Evolutionary conservation across 2,888 invertebrate genomes (phyloP), one percentile per base, ranked within the genome.

Genomic region (Dinocampus coccinellae): DNA sequence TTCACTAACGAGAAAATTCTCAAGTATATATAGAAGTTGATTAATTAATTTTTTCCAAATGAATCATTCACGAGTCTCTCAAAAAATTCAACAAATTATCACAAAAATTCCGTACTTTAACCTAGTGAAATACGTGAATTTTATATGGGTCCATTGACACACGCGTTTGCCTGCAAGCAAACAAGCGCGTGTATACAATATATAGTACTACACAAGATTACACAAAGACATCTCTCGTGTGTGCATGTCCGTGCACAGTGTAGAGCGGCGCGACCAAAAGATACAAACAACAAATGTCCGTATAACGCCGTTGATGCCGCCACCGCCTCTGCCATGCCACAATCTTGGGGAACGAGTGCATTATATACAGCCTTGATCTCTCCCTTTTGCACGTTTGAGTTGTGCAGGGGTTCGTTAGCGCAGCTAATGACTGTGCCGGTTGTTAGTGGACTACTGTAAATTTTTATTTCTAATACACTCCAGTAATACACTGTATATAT

Each of bases 361-460:
- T 39, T 60, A 16, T 33, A 60, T 52, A 47, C 20, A 64, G 34
- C 52, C 47, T 47, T 57, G 42, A 16, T 63, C 42, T 42, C 36
- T 61, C 63, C 20, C 72, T 65, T n/a, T 47, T 29, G 60, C 53
- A 71, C 47, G 16, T 47, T 47, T 47, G 47, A 47, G 20, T 47
- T 47, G 47, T 6, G 7, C 47, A 64, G 61, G 69, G 61, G 73
- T 75, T 75, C 73, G 69, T 75, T 73, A 75, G 71, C 55, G 70
- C 69, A 53, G 55, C 67, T 71, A 73, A 72, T 64, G 60, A 64
- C 71, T 66, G 36, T 71, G 62, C 53, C 63, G 33, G 70, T 74
- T 70, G 36, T 69, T 66, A 72, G 70, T 42, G 69, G 61, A 47
- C 20, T n/a, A 47, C 47, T 20, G 16, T 47, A 16, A 47, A 47